Conservation (phyloP, 2,113 vertebrate species). For the Micromys minutus region DNA sequence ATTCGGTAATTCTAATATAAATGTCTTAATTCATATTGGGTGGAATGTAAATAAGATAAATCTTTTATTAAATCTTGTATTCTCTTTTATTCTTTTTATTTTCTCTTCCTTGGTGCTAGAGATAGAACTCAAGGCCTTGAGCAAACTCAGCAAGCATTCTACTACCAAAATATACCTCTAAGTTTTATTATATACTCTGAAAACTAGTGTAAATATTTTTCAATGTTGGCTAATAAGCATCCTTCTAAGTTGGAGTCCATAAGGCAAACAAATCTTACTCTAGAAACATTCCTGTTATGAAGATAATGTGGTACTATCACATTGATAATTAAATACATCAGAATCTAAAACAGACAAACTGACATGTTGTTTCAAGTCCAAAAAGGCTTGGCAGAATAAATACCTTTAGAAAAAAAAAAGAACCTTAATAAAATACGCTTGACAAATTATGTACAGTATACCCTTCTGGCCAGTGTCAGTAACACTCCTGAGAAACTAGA, state of each 20-base stretch:
- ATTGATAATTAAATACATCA: constrained; percentile 5
- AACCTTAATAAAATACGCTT: neutral
- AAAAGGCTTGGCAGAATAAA: neutral
- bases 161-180: neutral
- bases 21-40: neutral
- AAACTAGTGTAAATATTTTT: neutral
- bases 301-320: neutral
- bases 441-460: constrained; percentile 4
- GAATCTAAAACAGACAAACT: neutral
- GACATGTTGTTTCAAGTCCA: neutral
- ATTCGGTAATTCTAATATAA: constrained; percentile 12
- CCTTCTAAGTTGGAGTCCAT: constrained; percentile 25
- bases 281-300: constrained; percentile 25
- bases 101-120: neutral
- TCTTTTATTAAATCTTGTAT: constrained; percentile 38
- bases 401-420: neutral
- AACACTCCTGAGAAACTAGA: constrained; percentile 23
- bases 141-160: neutral
- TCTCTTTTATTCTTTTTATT: neutral
- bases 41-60: neutral
- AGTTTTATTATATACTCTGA: neutral
- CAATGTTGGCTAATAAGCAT: constrained; percentile 9
- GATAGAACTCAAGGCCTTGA: neutral
- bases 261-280: constrained; percentile 40
- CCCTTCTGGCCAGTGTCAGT: neutral